Evolutionary conservation across 2,113 vertebrate genomes (phyloP).

Genomic region (Psammodynastes pulverulentus): DNA sequence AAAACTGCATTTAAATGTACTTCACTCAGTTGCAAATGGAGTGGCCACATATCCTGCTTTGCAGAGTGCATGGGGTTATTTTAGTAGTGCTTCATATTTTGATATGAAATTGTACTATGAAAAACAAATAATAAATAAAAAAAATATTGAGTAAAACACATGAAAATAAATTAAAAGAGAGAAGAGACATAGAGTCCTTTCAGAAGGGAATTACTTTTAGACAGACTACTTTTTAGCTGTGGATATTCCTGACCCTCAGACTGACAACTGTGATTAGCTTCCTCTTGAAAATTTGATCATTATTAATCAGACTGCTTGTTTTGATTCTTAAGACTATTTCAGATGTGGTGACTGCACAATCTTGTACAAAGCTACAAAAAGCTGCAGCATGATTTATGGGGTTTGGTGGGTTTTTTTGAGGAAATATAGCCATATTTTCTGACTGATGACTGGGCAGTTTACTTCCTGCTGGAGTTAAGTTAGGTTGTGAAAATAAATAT

Average conservation of each 20-base stretch:
- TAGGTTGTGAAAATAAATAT: not conserved
- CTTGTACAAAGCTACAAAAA: not conserved
- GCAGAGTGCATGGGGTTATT: not conserved
- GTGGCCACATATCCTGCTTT: not conserved
- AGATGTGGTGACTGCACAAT: not conserved
- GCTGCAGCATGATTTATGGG: not conserved
- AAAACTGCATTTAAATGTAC: not conserved
- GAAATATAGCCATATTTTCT: not conserved
- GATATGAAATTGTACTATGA: not conserved
- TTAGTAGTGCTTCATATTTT: not conserved
- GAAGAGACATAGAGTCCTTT: not conserved
- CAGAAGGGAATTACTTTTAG: not conserved
- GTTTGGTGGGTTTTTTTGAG: not conserved
- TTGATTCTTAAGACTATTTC: not conserved
- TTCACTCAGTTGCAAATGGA: not conserved
- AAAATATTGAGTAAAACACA: not conserved
- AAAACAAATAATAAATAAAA: not conserved
- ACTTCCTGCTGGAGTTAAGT: not conserved
- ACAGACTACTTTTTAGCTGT: not conserved
- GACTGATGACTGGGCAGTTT: not conserved
- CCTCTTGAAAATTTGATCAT: not conserved
- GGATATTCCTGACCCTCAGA: not conserved
- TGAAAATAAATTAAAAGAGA: not conserved
- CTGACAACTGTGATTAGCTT: not conserved
- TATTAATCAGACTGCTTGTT: not conserved